Evolutionary conservation across 2,797 vertebrate genomes (phyloP), one percentile per base, ranked within the genome.

Genomic region (Epinephelus malabaricus): DNA sequence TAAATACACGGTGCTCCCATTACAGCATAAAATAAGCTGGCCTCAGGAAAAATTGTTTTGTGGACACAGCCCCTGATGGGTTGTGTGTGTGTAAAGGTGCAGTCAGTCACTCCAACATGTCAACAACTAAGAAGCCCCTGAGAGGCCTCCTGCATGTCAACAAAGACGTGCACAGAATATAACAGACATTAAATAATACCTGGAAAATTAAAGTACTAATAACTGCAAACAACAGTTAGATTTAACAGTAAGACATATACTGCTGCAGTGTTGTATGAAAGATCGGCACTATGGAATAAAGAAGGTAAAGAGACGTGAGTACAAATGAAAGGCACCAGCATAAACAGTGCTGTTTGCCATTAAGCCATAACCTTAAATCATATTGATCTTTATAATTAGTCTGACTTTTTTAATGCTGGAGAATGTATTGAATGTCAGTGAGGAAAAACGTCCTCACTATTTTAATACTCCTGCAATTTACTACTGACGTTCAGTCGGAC

Each of bases 401-500:
- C 3, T 50, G 40, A 43, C 40, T 43, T 43, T 43, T 43, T 43
- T 43, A 43, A 43, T 43, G 40, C 40, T 43, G 40, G 9, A 43
- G 2, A 54, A 40, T 43, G 34, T 25, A 15, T 43, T 38, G 19
- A 66, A 53, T 66, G 34, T 51, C 6, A 2, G 1, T 64, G 1
- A n/a, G 1, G 51, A 45, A 43, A 67, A 68, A 55, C 27, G 38
- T 47, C 19, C 6, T 4, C 12, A n/a, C 21, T 11, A 43, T 56
- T 43, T 56, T 4, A 4, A 23, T 19, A 13, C 21, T 55, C 23
- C 18, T 34, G 9, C 23, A 23, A 27, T 58, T 62, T 25, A 30
- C 6, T 50, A 8, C 40, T 66, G 73, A 59, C 15, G 27, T 62
- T 76, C 19, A 47, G n/a, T 34, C 7, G 27, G 14, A 62, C 46